Base-by-base conservation (phyloP, 2,113 vertebrate genomes). In the Petromus typicus region DNA sequence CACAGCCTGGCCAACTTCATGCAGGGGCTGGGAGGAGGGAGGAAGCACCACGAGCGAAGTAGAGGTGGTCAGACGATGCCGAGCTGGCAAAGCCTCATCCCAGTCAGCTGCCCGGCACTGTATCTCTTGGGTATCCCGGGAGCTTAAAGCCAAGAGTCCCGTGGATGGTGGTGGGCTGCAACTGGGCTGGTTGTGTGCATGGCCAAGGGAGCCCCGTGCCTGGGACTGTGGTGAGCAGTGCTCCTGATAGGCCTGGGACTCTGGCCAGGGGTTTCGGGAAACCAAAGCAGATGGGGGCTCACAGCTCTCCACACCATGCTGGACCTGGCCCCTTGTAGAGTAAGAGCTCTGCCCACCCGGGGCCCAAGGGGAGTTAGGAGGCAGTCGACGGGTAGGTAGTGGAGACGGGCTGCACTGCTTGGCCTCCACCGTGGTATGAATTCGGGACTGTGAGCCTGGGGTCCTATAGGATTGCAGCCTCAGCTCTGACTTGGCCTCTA, bases 401-500 rank as follows among this genome's bases (percentile, higher is more conserved):
- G 48, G 79, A 3, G 95, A 43, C 0, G 34, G 18, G 37, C 45
- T 3, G 34, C 90, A 66, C 57, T 82, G 96, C 32, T 95, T 90
- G 0, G 57, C 2, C 23, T 97, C 96, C 90, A 86, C 0, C 0
- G 66, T 96, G 40, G 91, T 82, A 85, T 94, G 96, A 13, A 34
- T 25, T 18, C 2, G 91, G 81, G 96, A 89, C 5, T 93, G 95
- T 12, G 97, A 93, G 59, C n/a, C 71, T 2, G 4, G 87, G 32
- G 79, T 79, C n/a, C 86, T 13, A 0, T 34, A 93, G 75, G 94
- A 37, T 48, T 90, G 94, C 30, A 97, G 64, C 93, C 97, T 90
- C 84, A 97, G 87, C 66, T 98, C 91, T 0, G 97, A 97, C 66
- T 97, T 97, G 94, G 97, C 96, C 57, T 97, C 95, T 59, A 97